phyloP scores from a whole-genome alignment of 2,888 invertebrate species.

The Epinotia brunnichana region DNA sequence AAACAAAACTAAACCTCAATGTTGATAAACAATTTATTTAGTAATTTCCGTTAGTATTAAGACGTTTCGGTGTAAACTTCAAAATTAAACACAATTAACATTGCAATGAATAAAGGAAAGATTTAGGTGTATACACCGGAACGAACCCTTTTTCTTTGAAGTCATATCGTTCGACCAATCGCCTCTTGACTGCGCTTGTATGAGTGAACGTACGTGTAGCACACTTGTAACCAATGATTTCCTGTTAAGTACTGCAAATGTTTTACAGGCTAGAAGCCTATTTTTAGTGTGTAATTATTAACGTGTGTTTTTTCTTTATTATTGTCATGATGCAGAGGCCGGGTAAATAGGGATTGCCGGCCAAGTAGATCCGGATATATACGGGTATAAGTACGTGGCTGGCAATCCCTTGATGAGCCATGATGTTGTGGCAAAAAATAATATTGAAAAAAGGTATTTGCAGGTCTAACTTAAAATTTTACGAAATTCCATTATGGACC shows the following conservation, averaged over 20 bases:
- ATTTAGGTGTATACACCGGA: conserved; percentile 25
- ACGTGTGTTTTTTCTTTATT: background rate
- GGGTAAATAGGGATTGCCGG: no score
- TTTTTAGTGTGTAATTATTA: no score
- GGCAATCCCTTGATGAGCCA: no score
- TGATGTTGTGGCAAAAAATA: no score
- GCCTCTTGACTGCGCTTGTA: conserved; percentile 36
- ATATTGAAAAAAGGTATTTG: no score
- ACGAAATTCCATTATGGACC: no score
- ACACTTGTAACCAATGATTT: conserved; percentile 1
- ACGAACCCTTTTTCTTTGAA: conserved; percentile 11
- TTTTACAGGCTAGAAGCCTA: no score
- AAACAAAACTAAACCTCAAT: background rate
- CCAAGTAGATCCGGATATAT: no score
- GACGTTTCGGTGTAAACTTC: conserved; percentile 13
- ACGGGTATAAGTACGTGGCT: no score
- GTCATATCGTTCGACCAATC: conserved; percentile 40
- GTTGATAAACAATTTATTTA: conserved; percentile 17
- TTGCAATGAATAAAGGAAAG: background rate
- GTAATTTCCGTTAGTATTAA: background rate
- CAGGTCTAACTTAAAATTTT: no score
- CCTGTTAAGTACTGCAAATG: conserved; percentile 1
- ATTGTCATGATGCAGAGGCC: background rate
- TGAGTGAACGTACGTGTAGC: conserved; percentile 37
- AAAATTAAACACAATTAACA: background rate